These are phyloP conservation scores for Ophiothrix spiculata DNA, from an alignment of 35 echinoderm and acorn worm species.

Conservation along the genomic window DNA sequence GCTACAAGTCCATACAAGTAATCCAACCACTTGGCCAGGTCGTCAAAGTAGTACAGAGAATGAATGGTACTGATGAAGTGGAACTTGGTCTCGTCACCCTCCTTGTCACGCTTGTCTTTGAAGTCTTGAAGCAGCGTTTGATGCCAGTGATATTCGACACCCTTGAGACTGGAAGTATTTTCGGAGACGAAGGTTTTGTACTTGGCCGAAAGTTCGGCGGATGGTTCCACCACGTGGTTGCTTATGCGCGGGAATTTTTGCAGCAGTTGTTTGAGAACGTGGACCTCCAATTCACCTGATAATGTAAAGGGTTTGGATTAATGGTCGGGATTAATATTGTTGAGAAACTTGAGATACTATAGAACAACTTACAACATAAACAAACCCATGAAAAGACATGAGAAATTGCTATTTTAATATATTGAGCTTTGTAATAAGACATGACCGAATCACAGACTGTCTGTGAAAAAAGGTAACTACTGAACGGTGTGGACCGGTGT, in stretches of 20 bases:
- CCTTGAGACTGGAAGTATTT: constrained; percentile 11
- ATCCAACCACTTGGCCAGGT: neutral
- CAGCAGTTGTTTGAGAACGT: constrained; percentile 26
- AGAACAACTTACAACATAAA: neutral
- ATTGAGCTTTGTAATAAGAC: too few species aligned
- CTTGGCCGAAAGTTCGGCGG: neutral
- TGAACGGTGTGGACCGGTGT: too few species aligned
- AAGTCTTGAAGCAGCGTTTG: constrained; percentile 7
- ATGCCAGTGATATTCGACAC: constrained; percentile 31
- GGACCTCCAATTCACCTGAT: constrained; percentile 30
- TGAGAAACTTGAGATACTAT: neutral
- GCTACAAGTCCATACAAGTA: constrained; percentile 24
- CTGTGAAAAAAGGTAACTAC: too few species aligned
- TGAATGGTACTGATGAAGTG: constrained; percentile 53
- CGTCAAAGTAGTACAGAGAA: constrained; percentile 28
- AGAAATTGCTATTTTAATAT: neutral
- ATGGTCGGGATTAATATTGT: neutral
- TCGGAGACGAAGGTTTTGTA: constrained; percentile 9
- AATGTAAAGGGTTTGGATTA: neutral
- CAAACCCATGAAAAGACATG: neutral
- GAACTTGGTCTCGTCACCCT: neutral
- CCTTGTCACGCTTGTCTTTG: neutral
- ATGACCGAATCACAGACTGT: too few species aligned
- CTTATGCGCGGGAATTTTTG: constrained; percentile 12
- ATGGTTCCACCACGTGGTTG: constrained; percentile 31